A percentile compares a stretch with the other conserved stretches of the same genome.
These are phyloP conservation scores for Halesus radiatus DNA, from an alignment of 1,140 invertebrate genomes.

Conservation along the genomic window DNA sequence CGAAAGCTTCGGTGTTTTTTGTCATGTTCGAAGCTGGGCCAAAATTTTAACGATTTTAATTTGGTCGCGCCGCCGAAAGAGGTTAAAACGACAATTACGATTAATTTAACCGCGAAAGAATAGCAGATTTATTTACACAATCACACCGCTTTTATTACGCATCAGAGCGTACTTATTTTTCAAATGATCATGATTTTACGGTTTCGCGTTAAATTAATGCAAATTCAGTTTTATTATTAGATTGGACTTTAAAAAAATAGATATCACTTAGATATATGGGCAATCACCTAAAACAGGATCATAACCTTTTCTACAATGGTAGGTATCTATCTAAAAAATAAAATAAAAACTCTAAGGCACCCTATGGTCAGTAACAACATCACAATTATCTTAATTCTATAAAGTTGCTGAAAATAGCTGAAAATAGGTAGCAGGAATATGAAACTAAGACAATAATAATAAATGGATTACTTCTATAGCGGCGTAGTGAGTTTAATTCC, in stretches of 20 bases:
- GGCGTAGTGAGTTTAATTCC: no score
- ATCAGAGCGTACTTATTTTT: constrained; percentile 20
- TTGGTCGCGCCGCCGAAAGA: constrained; percentile 23
- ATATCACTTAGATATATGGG: not conserved
- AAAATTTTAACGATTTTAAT: constrained; percentile 39
- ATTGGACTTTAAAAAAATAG: not conserved
- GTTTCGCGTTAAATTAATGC: not conserved
- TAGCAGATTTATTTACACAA: constrained; percentile 33
- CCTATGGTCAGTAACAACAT: no score
- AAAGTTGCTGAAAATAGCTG: no score
- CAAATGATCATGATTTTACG: constrained; percentile 1
- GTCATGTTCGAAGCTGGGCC: not conserved
- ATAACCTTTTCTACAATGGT: no score
- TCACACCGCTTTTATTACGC: constrained; percentile 23
- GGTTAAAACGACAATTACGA: constrained; percentile 35
- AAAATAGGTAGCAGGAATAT: no score
- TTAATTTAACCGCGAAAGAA: constrained; percentile 26
- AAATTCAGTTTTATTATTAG: not conserved
- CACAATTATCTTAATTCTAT: no score
- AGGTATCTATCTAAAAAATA: no score
- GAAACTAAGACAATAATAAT: no score
- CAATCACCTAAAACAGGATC: no score
- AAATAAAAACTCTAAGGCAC: no score
- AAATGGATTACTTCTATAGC: no score
- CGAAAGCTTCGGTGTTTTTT: not conserved